Evolutionary conservation across 2,888 invertebrate species (phyloP).

Genomic region (Norana najaformis): DNA sequence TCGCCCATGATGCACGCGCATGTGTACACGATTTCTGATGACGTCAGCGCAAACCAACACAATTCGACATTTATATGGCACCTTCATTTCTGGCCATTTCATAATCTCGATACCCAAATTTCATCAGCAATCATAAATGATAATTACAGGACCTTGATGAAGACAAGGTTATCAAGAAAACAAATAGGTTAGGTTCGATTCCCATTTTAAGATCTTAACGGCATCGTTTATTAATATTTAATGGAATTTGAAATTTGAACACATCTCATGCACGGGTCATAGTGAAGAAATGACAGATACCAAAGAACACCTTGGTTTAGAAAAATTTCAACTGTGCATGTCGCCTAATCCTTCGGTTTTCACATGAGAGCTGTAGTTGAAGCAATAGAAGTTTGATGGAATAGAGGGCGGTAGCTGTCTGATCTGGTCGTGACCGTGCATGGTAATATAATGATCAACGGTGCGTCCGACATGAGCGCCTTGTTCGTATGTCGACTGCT

Average conservation of each 20-base stretch:
- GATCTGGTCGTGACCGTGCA: slow-evolving; percentile 6
- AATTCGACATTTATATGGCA: neutral
- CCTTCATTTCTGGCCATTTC: too few species aligned
- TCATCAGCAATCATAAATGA: neutral
- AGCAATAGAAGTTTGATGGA: neutral
- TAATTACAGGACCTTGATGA: neutral
- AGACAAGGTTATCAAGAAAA: neutral
- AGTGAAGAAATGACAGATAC: too few species aligned
- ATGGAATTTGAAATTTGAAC: too few species aligned
- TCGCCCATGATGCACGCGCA: slow-evolving; percentile 17
- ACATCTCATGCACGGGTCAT: too few species aligned
- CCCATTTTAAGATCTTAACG: neutral
- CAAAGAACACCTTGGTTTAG: too few species aligned
- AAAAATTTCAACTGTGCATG: neutral
- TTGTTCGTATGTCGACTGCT: neutral
- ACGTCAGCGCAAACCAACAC: neutral
- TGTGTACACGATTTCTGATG: neutral
- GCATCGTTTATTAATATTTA: neutral
- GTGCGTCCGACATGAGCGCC: neutral
- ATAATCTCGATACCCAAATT: too few species aligned
- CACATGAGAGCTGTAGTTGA: neutral
- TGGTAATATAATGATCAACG: neutral
- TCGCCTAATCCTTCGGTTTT: neutral
- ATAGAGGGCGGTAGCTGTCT: neutral
- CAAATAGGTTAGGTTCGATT: neutral